A percentile compares a stretch with the other conserved stretches of the same genome.
Evolutionary conservation across 2,113 vertebrate genomes (phyloP).

Genomic region (Thymallus thymallus): DNA sequence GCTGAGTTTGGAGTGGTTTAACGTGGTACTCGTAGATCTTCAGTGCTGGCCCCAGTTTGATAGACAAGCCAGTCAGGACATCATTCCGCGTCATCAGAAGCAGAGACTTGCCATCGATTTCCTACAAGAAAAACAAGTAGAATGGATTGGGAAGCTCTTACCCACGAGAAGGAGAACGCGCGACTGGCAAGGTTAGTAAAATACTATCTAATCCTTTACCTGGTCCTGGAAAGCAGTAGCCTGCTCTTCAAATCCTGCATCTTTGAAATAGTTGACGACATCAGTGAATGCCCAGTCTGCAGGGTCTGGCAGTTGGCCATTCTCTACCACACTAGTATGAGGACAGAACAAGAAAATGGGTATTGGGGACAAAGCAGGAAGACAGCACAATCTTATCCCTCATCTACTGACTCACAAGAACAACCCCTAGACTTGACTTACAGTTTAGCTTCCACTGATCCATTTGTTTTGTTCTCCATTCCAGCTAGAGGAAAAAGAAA

Average conservation of each 20-base stretch:
- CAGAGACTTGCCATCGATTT: slow-evolving; percentile 87
- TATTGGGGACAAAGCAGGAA: not conserved
- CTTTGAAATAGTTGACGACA: slow-evolving; percentile 84
- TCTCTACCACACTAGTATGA: slow-evolving; percentile 75
- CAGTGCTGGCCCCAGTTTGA: slow-evolving; percentile 85
- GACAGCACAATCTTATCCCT: not conserved
- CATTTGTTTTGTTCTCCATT: slow-evolving; percentile 84
- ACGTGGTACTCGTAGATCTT: slow-evolving; percentile 89
- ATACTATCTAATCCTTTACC: slow-evolving; percentile 60
- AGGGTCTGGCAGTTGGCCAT: slow-evolving; percentile 77
- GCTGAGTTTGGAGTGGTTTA: slow-evolving; percentile 83
- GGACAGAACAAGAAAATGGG: too few species aligned
- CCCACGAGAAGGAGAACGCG: not conserved
- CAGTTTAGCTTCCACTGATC: slow-evolving; percentile 80
- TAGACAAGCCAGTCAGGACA: slow-evolving; percentile 83
- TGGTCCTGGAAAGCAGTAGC: slow-evolving; percentile 82
- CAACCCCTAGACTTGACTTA: slow-evolving; percentile 61
- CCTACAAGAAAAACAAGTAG: slow-evolving; percentile 62
- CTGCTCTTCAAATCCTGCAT: slow-evolving; percentile 84
- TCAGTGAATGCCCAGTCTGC: slow-evolving; percentile 82
- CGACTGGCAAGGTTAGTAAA: slow-evolving; percentile 5
- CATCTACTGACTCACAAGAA: not conserved
- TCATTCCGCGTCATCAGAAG: slow-evolving; percentile 86
- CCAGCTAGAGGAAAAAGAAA: slow-evolving; percentile 65
- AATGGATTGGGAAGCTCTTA: not conserved